These are phyloP conservation scores for Pithys albifrons DNA, from an alignment of 2,113 vertebrate species.

Conservation along the genomic window DNA sequence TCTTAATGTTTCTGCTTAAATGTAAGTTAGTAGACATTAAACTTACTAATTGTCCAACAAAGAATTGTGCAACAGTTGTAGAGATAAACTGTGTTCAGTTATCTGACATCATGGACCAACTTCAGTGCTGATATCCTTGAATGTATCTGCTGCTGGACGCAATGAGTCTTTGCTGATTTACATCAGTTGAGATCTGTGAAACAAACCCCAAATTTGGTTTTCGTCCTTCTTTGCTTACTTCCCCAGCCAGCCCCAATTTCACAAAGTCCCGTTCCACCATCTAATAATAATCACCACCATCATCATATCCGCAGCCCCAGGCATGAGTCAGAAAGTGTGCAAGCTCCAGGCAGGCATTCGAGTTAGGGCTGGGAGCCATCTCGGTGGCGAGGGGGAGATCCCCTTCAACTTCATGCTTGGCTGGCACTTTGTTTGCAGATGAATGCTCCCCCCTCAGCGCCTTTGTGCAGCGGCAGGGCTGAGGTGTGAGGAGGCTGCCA, in stretches of 20 bases:
- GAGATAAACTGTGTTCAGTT: background rate
- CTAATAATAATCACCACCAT: background rate
- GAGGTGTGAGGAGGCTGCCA: constrained; percentile 73
- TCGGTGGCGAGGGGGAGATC: constrained; percentile 9
- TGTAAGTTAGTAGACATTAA: background rate
- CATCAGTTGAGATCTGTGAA: background rate
- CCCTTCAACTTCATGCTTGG: constrained; percentile 78
- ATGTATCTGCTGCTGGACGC: background rate
- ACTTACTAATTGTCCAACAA: background rate
- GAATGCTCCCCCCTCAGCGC: constrained; percentile 71
- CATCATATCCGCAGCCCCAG: background rate
- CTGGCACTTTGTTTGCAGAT: constrained; percentile 74
- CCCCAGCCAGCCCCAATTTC: background rate
- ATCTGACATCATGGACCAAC: background rate
- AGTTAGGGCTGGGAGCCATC: background rate
- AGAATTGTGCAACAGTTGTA: background rate
- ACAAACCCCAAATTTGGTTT: background rate
- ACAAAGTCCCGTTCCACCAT: background rate
- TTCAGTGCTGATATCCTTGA: background rate
- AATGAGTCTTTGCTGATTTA: background rate
- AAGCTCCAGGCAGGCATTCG: background rate
- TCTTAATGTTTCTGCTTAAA: background rate
- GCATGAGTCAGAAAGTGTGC: background rate
- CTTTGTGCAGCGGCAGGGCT: constrained; percentile 69
- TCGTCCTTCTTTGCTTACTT: background rate